Evolutionary conservation across 2,888 invertebrate species (phyloP).

Genomic region (Sinelater perroti): DNA sequence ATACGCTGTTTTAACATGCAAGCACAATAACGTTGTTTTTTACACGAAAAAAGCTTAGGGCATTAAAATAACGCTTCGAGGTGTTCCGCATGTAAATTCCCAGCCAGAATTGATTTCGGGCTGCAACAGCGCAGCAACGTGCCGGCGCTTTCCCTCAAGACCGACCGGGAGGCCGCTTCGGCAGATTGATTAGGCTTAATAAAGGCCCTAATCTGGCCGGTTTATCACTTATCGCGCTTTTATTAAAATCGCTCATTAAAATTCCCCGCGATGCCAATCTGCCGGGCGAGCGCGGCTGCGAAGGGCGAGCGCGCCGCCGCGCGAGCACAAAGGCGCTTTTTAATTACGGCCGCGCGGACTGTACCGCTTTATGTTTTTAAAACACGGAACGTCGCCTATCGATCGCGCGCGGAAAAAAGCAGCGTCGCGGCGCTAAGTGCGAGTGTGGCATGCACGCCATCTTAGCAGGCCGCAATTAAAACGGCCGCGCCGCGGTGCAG

Average conservation of each 20-base stretch:
- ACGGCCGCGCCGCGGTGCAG: constrained; percentile 45
- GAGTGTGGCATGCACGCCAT: constrained; percentile 63
- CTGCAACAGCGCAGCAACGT: too few relatives aligned
- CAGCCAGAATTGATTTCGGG: too few relatives aligned
- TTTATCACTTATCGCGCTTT: constrained; percentile 1
- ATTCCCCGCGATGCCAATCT: too few relatives aligned
- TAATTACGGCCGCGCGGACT: constrained; percentile 46
- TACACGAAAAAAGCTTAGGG: too few relatives aligned
- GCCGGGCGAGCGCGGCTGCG: too few relatives aligned
- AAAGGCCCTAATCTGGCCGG: neutral
- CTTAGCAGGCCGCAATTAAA: constrained; percentile 63
- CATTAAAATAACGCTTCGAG: too few relatives aligned
- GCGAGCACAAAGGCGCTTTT: constrained; percentile 36
- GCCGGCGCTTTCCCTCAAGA: too few relatives aligned
- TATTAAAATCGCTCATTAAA: constrained; percentile 22
- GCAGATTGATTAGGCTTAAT: constrained; percentile 2
- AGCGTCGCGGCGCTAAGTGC: constrained; percentile 62
- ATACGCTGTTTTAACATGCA: too few relatives aligned
- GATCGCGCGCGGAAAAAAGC: constrained; percentile 58
- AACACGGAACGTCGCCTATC: constrained; percentile 59
- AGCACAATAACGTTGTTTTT: too few relatives aligned
- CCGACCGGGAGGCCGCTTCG: too few relatives aligned
- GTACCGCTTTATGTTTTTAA: constrained; percentile 59
- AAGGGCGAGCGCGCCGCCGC: too few relatives aligned
- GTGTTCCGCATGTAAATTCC: too few relatives aligned